Evolutionary conservation across 2,888 invertebrate species (phyloP), one percentile per base, ranked within the genome.

Genomic region (Euspilapteryx auroguttella): DNA sequence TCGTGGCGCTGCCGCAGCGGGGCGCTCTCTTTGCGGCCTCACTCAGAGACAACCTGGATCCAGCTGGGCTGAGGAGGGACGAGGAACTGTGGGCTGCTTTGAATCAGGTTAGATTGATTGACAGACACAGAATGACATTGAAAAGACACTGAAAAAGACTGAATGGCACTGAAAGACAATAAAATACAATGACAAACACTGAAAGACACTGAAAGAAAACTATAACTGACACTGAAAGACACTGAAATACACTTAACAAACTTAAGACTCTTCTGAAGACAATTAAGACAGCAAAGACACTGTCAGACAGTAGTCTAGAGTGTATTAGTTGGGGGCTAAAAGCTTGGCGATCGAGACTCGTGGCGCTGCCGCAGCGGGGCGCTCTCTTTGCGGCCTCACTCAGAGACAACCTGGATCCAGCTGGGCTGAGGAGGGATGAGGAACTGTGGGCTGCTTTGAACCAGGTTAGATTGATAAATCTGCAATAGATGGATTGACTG

Each of bases 21-120:
- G 85, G 87, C 0, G 82, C 87, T 11, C 50, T 88, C 12, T 87
- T 92, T 52, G 84, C 86, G 1, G 89, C 89, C n/a, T 79, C 85
- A 0, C 55, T 92, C 34, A 61, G 91, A 1, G 81, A 82, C 36
- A 92, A 92, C 55, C 63, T 92, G 22, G 91, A 91, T 56, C 91
- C 91, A 0, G 84, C 85, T 45, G 66, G 78, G 7, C 55, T 71
- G 17, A 81, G 83, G 43, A 53, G 59, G 5, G 91, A 91, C 40
- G 71, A 78, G 0, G 62, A 80, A 12, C 61, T 92, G 14, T 86
- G 89, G 82, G 68, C 65, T 21, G 88, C 86, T 0, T 49, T 92
- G 8, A 83, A 86, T 28, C 85, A 89, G 61, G 86, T 73, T 1
- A 25, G 31, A n/a, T n/a, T n/a, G n/a, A n/a, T 10, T 20, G 15